A percentile compares a stretch with the other conserved stretches of the same genome.
Conservation (phyloP, 2,888 invertebrate genomes). For the Lasioglossum figueresi region DNA sequence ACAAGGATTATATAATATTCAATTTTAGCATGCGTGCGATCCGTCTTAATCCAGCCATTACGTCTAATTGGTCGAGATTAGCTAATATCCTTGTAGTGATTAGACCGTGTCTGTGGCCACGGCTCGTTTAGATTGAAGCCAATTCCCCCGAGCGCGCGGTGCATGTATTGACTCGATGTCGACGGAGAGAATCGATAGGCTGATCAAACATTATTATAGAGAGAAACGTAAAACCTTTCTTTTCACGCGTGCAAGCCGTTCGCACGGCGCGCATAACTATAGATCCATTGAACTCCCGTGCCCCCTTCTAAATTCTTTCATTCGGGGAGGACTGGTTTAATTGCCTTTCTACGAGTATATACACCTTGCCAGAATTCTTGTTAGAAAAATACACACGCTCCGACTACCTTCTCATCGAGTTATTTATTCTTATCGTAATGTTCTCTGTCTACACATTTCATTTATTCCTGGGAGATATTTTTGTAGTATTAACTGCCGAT, state of each 20-base stretch:
- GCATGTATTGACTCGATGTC: conserved; percentile 44
- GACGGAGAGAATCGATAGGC: conserved; percentile 58
- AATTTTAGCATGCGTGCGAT: conserved; percentile 75
- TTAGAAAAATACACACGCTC: not conserved
- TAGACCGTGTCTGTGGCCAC: conserved; percentile 71
- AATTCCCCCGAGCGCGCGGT: conserved; percentile 69
- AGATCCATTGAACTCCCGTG: conserved; percentile 1
- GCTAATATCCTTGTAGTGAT: conserved; percentile 76
- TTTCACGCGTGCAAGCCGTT: conserved; percentile 35
- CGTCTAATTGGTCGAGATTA: conserved; percentile 77
- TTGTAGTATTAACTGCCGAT: not conserved
- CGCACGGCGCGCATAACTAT: conserved; percentile 18
- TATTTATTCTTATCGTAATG: not conserved
- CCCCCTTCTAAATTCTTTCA: conserved; percentile 8
- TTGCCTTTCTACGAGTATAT: conserved; percentile 8
- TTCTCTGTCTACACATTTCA: not conserved
- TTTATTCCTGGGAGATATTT: not conserved
- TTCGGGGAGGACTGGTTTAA: not conserved
- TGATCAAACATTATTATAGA: conserved; percentile 57
- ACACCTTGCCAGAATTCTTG: not conserved
- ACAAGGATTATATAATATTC: conserved; percentile 74
- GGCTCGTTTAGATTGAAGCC: conserved; percentile 73
- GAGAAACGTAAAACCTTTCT: conserved; percentile 48
- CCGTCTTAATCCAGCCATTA: conserved; percentile 77
- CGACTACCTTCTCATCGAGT: not conserved